phyloP scores from a whole-genome alignment of 2,797 vertebrate genomes.

The Pseudocheirus occidentalis region DNA sequence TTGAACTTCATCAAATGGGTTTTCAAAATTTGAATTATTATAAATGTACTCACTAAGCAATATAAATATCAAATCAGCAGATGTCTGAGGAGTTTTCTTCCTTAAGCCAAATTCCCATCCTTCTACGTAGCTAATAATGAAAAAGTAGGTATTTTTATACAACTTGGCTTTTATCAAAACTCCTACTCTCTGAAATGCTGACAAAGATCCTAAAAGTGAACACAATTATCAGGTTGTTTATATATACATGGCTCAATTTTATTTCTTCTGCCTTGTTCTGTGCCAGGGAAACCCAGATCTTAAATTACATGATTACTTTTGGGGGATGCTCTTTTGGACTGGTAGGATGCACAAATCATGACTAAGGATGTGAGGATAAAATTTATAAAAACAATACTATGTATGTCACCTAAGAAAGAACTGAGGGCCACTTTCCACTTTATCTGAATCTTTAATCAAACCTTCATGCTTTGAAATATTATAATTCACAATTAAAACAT shows the following conservation, averaged over 20 bases:
- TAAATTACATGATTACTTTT: background rate
- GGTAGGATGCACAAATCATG: background rate
- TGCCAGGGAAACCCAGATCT: constrained; percentile 35
- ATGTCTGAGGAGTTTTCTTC: background rate
- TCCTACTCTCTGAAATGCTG: constrained; percentile 59
- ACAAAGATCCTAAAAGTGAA: constrained; percentile 39
- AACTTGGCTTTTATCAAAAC: constrained; percentile 10
- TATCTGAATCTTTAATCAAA: constrained; percentile 28
- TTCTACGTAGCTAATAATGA: constrained; percentile 1
- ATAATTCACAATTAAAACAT: constrained; percentile 46
- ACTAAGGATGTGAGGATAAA: background rate
- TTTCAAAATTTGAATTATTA: background rate
- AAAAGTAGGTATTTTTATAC: constrained; percentile 13
- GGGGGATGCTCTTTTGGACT: background rate
- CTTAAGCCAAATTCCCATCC: constrained; percentile 36
- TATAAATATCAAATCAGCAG: background rate
- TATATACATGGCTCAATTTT: background rate
- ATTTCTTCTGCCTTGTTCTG: constrained; percentile 14
- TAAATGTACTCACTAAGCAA: constrained; percentile 6
- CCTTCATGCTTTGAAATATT: constrained; percentile 20
- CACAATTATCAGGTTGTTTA: constrained; percentile 31
- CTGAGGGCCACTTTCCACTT: background rate
- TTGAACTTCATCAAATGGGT: background rate
- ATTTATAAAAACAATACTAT: constrained; percentile 11
- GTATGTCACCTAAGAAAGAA: background rate